These are phyloP conservation scores for Sebastes nivosus DNA, from an alignment of 2,797 vertebrate species.

Conservation along the genomic window DNA sequence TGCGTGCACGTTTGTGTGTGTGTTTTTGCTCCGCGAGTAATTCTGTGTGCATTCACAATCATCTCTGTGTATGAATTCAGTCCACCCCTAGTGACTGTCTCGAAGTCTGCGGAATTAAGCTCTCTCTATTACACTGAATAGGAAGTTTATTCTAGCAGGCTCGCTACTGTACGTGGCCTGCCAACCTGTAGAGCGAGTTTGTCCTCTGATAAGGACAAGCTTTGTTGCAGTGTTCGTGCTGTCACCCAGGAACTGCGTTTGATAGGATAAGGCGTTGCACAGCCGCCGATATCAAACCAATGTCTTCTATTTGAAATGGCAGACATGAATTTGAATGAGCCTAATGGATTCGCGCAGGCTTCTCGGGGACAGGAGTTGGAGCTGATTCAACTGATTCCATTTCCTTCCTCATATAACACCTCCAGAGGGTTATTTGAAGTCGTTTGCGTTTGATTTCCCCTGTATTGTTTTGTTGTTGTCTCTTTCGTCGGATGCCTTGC, in stretches of 20 bases:
- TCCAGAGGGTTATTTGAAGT: slow-evolving; percentile 58
- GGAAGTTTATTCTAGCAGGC: slow-evolving; percentile 24
- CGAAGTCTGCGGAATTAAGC: slow-evolving; percentile 27
- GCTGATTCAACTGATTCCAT: slow-evolving; percentile 48
- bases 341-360: slow-evolving; percentile 60
- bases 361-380: slow-evolving; percentile 29
- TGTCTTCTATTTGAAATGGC: slow-evolving; percentile 58
- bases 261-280: slow-evolving; percentile 53
- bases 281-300: slow-evolving; percentile 57
- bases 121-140: slow-evolving; percentile 19
- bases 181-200: slow-evolving; percentile 52
- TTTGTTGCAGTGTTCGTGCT: slow-evolving; percentile 54
- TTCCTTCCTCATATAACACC: slow-evolving; percentile 37
- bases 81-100: slow-evolving; percentile 4
- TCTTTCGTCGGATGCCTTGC: slow-evolving; percentile 36
- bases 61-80: slow-evolving; percentile 19
- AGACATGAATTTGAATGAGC: slow-evolving; percentile 58
- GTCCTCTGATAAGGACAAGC: slow-evolving; percentile 65
- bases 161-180: slow-evolving; percentile 7
- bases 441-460: slow-evolving; percentile 51
- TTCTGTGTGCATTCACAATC: slow-evolving; percentile 8
- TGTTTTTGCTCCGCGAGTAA: slow-evolving; percentile 14
- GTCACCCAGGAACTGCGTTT: slow-evolving; percentile 52
- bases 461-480: slow-evolving; percentile 51
- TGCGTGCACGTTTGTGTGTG: neutral